phyloP scores from a whole-genome alignment of 2,113 vertebrate genomes.

The Myxocyprinus asiaticus region DNA sequence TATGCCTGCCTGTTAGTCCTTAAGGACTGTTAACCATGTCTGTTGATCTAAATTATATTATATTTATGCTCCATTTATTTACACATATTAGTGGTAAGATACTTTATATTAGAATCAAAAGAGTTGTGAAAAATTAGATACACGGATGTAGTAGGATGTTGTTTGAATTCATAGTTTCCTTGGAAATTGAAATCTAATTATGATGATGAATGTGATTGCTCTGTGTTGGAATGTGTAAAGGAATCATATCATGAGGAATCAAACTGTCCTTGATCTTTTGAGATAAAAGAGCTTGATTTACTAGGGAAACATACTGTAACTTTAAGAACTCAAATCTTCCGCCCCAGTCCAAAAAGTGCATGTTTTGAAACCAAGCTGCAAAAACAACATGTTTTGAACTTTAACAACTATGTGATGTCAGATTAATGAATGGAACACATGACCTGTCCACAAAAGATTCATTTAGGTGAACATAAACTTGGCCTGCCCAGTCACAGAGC shows the following conservation, averaged over 20 bases:
- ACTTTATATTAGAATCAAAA: no score
- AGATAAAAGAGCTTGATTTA: no score
- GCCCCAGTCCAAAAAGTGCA: background rate
- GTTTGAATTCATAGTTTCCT: background rate
- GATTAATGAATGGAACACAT: no score
- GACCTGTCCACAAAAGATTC: no score
- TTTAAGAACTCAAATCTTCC: background rate
- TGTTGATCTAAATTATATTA: background rate
- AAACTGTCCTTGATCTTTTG: background rate
- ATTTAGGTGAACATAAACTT: no score
- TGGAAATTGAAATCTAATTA: background rate
- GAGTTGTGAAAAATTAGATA: background rate
- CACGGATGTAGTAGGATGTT: background rate
- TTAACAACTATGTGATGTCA: no score
- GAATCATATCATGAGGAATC: background rate
- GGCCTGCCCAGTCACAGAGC: no score
- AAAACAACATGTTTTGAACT: no score
- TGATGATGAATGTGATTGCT: background rate
- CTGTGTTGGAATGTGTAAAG: background rate
- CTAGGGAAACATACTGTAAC: no score
- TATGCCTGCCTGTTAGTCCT: background rate
- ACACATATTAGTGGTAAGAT: background rate
- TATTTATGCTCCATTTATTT: background rate
- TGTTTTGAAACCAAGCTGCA: no score
- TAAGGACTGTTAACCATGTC: background rate